Evolutionary conservation across 2,113 vertebrate genomes (phyloP).

Genomic region (Motacilla alba): DNA sequence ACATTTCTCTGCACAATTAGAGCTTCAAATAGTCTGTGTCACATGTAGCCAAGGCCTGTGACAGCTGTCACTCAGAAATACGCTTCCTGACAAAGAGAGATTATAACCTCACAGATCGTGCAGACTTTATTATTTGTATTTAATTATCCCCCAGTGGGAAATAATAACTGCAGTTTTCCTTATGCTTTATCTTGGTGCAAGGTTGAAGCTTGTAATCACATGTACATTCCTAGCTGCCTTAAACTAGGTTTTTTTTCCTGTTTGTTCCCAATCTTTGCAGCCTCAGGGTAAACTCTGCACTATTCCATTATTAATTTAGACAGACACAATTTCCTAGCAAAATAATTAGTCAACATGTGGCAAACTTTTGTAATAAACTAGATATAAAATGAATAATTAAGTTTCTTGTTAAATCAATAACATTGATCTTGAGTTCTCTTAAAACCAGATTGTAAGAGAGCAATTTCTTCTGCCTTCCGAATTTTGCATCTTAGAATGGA

Average conservation of each 20-base stretch:
- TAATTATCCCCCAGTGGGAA: slow-evolving; percentile 64
- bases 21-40: slow-evolving; percentile 14
- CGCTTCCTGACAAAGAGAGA: slow-evolving; percentile 14
- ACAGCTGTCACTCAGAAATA: slow-evolving; percentile 64
- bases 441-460: slow-evolving; percentile 64
- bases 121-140: slow-evolving; percentile 63
- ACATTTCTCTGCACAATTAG: slow-evolving; percentile 28
- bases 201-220: slow-evolving; percentile 21
- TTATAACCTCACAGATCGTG: slow-evolving; percentile 37
- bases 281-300: slow-evolving; percentile 63
- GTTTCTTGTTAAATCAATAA: slow-evolving; percentile 65
- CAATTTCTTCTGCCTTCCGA: slow-evolving; percentile 59
- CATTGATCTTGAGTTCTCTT: slow-evolving; percentile 61
- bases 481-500: slow-evolving; percentile 23
- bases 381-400: slow-evolving; percentile 78
- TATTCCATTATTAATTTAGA: slow-evolving; percentile 70
- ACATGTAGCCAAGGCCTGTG: slow-evolving; percentile 26
- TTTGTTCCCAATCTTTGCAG: slow-evolving; percentile 58
- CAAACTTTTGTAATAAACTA: slow-evolving; percentile 70
- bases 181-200: slow-evolving; percentile 24
- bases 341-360: slow-evolving; percentile 71
- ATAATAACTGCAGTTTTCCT: slow-evolving; percentile 27
- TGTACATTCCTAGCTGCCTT: slow-evolving; percentile 34
- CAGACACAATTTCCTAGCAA: slow-evolving; percentile 61
- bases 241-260: background rate